These are phyloP conservation scores for Automeris io DNA, from an alignment of 2,888 invertebrate species.

Conservation along the genomic window DNA sequence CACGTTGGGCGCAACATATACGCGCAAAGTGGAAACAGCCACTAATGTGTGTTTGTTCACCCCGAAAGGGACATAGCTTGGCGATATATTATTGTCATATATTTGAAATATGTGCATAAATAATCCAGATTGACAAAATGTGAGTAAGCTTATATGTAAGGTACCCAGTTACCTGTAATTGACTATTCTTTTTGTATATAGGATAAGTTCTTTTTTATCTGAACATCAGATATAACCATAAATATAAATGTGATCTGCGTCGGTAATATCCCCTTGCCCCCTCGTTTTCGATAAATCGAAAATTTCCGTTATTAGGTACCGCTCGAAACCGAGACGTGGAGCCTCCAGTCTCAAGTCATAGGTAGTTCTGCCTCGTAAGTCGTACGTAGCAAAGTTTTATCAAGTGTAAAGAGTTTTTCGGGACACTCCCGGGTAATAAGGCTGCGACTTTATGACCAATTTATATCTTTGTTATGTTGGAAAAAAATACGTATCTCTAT, in stretches of 20 bases:
- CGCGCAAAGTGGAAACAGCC: no score
- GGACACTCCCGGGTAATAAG: slow-evolving; percentile 37
- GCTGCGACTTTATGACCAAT: slow-evolving; percentile 35
- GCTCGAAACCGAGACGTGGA: slow-evolving; percentile 8
- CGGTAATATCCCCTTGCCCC: not conserved
- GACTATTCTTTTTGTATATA: no score
- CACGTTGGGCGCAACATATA: no score
- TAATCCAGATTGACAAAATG: no score
- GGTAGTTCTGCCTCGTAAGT: slow-evolving; percentile 14
- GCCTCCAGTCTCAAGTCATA: slow-evolving; percentile 8
- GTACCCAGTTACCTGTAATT: no score
- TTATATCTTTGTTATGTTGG: slow-evolving; percentile 14
- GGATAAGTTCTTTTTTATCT: no score
- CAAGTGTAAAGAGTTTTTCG: slow-evolving; percentile 42
- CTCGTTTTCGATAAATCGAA: slow-evolving; percentile 12
- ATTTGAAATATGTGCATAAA: no score
- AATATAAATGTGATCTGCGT: not conserved
- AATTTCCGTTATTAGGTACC: slow-evolving; percentile 9
- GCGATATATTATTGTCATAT: no score
- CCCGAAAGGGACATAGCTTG: no score
- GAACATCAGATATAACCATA: not conserved
- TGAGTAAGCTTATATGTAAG: no score
- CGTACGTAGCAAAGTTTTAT: slow-evolving; percentile 43
- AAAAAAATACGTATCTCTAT: slow-evolving; percentile 8
- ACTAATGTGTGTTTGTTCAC: no score